Evolutionary conservation across 2,113 vertebrate species (phyloP), one percentile per base, ranked within the genome.

Genomic region (Arothron firmamentum): DNA sequence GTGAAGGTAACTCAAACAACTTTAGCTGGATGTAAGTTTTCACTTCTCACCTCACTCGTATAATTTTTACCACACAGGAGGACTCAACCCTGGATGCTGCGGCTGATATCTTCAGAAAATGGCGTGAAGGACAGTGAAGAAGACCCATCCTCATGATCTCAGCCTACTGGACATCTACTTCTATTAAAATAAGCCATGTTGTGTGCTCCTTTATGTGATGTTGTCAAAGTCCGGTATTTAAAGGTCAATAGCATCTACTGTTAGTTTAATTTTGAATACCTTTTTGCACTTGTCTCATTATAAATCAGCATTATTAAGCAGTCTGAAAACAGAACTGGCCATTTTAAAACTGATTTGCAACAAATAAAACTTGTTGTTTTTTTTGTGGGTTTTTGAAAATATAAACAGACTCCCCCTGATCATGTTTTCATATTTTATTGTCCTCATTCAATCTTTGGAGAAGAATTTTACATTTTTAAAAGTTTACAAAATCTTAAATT

Each of bases 71-170:
- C 51, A 65, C 65, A 82, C 83, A 99, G 96, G 92, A 94, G 66
- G 92, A 98, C 28, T 77, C 92, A 2, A 99, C 96, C 0, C 81
- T 99, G 67, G 85, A 90, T n/a, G 93, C 93, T 55, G 94, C 94
- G 55, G 93, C 85, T 6, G 67, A 92, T 19, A 95, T 94, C 64
- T 13, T 98, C 65, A 91, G 77, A 60, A 87, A 91, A 49, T 98
- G 94, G 97, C 92, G 80, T 59, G n/a, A 70, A 5, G 56, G 34
- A 59, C 59, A 84, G 55, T 85, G 46, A 80, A 28, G 25, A 74
- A 25, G 34, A 38, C 34, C 1, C 0, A 0, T 0, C 25, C 16
- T 0, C 15, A n/a, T 3, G 0, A 43, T 28, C 0, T 52, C 48
- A 5, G n/a, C 12, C 31, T 41, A 0, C 13, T 57, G 23, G 18